Evolutionary conservation across 2,113 vertebrate genomes (phyloP).

Genomic region (Engystomops pustulosus): DNA sequence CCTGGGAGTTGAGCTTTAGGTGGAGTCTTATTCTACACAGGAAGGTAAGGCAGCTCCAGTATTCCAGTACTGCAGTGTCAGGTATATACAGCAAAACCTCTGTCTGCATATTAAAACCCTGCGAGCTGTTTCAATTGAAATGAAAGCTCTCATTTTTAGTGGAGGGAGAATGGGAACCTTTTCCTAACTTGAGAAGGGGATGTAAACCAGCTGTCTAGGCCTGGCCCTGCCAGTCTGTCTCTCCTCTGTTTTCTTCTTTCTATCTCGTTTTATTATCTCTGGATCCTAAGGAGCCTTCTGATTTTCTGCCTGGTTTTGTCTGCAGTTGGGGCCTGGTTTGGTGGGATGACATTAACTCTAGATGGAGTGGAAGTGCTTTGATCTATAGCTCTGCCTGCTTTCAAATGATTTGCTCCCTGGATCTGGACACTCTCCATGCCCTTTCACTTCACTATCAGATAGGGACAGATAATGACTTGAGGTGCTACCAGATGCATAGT

Average conservation of each 20-base stretch:
- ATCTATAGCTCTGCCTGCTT: slow-evolving; percentile 86
- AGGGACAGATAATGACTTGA: slow-evolving; percentile 76
- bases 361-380: slow-evolving; percentile 85
- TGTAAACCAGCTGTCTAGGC: slow-evolving; percentile 75
- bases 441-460: slow-evolving; percentile 83
- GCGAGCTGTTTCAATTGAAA: not conserved
- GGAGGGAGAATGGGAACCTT: slow-evolving; percentile 72
- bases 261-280: slow-evolving; percentile 82
- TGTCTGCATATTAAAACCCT: not conserved
- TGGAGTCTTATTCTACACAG: not conserved
- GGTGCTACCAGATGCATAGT: slow-evolving; percentile 79
- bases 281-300: slow-evolving; percentile 79
- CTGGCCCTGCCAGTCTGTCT: slow-evolving; percentile 74
- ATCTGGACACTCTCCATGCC: slow-evolving; percentile 87
- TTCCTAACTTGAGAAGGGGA: slow-evolving; percentile 70
- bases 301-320: slow-evolving; percentile 77
- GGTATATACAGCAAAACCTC: not conserved
- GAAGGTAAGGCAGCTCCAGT: not conserved
- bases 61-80: not conserved
- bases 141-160: slow-evolving; percentile 72
- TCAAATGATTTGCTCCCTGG: slow-evolving; percentile 88
- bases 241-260: slow-evolving; percentile 77
- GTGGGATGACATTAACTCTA: slow-evolving; percentile 74
- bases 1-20: not conserved
- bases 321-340: slow-evolving; percentile 69